Percentiles rank a stretch among this genome's conserved stretches.
Conservation (phyloP, 1,140 invertebrate species). For the Acromyrmex heyeri region DNA sequence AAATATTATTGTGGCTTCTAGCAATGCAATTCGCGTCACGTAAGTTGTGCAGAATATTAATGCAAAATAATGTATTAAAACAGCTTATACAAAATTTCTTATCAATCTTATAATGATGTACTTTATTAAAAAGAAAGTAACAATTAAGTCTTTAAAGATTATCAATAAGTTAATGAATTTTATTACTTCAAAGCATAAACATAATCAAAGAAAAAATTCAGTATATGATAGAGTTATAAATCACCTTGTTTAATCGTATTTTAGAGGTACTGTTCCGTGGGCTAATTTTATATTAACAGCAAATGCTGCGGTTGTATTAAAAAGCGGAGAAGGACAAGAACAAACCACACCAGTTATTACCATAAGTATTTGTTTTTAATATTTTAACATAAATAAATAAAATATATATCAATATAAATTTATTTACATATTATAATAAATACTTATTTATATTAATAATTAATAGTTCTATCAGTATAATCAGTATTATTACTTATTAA, state of each 20-base stretch:
- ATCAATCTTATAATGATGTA: background rate
- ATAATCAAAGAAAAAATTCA: background rate
- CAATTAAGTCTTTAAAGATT: background rate
- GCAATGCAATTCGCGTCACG: constrained; percentile 67
- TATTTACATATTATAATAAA: background rate
- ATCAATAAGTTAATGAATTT: background rate
- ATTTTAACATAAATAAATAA: background rate
- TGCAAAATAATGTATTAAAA: background rate
- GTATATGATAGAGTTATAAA: background rate
- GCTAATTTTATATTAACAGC: constrained; percentile 56
- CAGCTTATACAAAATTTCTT: background rate
- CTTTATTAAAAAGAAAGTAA: constrained; percentile 6
- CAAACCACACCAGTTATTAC: background rate
- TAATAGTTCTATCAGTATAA: background rate
- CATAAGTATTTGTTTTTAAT: background rate
- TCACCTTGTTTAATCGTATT: background rate
- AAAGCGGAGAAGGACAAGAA: background rate
- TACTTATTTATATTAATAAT: background rate
- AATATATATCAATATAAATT: background rate
- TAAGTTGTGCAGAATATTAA: constrained; percentile 52
- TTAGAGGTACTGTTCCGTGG: constrained; percentile 22
- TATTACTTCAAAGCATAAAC: background rate
- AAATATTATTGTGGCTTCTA: constrained; percentile 84
- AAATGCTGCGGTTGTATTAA: constrained; percentile 69
- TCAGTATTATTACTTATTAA: background rate